Evolutionary conservation across 2,888 invertebrate species (phyloP).

Genomic region (Herminia tarsipennalis): DNA sequence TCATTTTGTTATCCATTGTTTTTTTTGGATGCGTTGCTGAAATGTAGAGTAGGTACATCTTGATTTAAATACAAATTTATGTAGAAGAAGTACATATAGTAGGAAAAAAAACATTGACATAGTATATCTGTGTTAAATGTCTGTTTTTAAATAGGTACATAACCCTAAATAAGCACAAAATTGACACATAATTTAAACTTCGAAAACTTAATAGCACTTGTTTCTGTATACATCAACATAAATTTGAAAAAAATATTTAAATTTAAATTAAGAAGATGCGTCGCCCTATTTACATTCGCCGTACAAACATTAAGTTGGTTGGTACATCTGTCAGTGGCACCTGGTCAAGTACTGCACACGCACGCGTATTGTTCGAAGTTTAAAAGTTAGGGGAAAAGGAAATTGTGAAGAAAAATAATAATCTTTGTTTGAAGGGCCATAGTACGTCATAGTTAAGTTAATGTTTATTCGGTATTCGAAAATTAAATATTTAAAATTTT

Average conservation of each 20-base stretch:
- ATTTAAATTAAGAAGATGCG: slow-evolving; percentile 20
- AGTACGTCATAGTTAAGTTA: neutral
- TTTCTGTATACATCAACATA: slow-evolving; percentile 1
- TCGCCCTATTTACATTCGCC: slow-evolving; percentile 35
- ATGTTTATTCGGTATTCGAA: neutral
- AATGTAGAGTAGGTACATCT: no score
- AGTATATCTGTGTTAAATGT: no score
- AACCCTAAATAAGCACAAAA: no score
- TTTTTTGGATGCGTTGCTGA: no score
- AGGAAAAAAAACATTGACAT: no score
- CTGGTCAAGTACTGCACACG: slow-evolving; percentile 37
- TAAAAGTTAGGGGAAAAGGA: slow-evolving; percentile 14
- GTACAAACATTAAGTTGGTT: slow-evolving; percentile 19
- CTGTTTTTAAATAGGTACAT: no score
- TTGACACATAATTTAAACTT: neutral
- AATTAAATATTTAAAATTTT: neutral
- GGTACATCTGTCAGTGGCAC: slow-evolving; percentile 43
- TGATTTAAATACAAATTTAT: no score
- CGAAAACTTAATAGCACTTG: slow-evolving; percentile 2
- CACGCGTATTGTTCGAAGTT: slow-evolving; percentile 12
- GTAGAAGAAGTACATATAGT: no score
- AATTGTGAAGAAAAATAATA: slow-evolving; percentile 18
- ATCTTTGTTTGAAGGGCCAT: slow-evolving; percentile 9
- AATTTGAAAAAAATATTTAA: slow-evolving; percentile 1
- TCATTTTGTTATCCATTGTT: no score